Evolutionary conservation across 2,888 invertebrate genomes (phyloP), one percentile per base, ranked within the genome.

Genomic region (Chrysina gloriosa): DNA sequence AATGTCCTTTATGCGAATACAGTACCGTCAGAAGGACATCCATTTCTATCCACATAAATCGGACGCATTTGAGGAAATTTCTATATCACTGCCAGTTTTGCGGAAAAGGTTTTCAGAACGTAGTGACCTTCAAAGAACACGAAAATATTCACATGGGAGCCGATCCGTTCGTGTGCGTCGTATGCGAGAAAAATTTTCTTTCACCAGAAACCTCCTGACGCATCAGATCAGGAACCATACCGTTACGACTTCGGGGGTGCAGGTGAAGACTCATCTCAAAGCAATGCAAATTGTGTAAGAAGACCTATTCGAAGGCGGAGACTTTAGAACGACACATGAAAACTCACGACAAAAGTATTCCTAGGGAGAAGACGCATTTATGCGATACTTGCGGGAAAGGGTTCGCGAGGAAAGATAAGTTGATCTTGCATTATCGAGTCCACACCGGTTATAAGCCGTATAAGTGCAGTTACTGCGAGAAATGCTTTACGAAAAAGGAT

Each of bases 21-120:
- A 74, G 69, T 7, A 78, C 78, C 0, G 71, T 70, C 23, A 70
- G 75, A 34, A 72, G 76, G 31, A 76, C 76, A 5, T 77, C 76
- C 31, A 65, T 79, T 79, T 87, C 77, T 84, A 86, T 69, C 75
- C 88, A 73, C 86, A 88, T 84, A 84, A 87, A 83, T 84, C 83
- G 86, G 31, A 85, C 85, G 81, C 86, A 86, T 72, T 77, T 80
- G 65, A 84, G 86, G 75, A 81, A 84, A 61, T 84, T 82, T 69
- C 82, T 81, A 52, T 84, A 78, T 67, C 81, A 85, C 5, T 86
- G 86, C 65, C 77, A 82, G 23, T 79, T 79, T 1, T 86, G 86
- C 68, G 86, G 85, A 0, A 85, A 85, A 73, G 84, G 83, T 1
- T 86, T 81, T 73, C 82, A 84, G 1, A 81, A 80, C 9, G n/a